Evolutionary conservation across 2,888 invertebrate genomes (phyloP).

Genomic region (Dasysyrphus tricinctus): DNA sequence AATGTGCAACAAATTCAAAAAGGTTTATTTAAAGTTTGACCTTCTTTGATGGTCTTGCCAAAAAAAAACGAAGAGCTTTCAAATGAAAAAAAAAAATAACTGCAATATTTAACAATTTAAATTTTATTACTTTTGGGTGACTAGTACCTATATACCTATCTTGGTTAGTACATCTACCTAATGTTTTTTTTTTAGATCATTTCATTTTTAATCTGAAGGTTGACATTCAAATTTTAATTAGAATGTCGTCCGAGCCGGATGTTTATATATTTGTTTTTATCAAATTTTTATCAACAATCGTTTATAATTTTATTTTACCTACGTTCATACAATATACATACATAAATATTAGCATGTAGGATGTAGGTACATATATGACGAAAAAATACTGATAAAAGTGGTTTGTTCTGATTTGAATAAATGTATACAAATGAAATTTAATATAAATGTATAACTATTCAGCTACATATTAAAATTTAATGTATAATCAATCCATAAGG

Average conservation of each 20-base stretch:
- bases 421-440: background rate
- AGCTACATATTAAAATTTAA: background rate
- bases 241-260: conserved; percentile 43
- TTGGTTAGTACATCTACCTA: background rate
- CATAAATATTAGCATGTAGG: background rate
- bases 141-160: background rate
- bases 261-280: conserved; percentile 2
- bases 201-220: conserved; percentile 30
- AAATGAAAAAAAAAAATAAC: no score
- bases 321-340: background rate
- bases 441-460: no score
- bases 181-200: background rate
- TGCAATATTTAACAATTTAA: conserved; percentile 5
- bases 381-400: conserved; percentile 16
- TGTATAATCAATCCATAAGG: background rate
- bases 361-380: background rate
- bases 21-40: background rate
- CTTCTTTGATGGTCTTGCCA: background rate
- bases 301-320: conserved; percentile 17
- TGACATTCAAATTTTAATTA: conserved; percentile 33
- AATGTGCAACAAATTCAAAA: background rate
- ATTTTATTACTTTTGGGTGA: background rate
- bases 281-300: conserved; percentile 21
- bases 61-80: no score
- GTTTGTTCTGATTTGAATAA: conserved; percentile 2